Percentiles rank a stretch among this genome's conserved stretches.
These are phyloP conservation scores for Enteromius trimaculatus DNA, from an alignment of 2,797 vertebrate genomes.

Conservation along the genomic window DNA sequence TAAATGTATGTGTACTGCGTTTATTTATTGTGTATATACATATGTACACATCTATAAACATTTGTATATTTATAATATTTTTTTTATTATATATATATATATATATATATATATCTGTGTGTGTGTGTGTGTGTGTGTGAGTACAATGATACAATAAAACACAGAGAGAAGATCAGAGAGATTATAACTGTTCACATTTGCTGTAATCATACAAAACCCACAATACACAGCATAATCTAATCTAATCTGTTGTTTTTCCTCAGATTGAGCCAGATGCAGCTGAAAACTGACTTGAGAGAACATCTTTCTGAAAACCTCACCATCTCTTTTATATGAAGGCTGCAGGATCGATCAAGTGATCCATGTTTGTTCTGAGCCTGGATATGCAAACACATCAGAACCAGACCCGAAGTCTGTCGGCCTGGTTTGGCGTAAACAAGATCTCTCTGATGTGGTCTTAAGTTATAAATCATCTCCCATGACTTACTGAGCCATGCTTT, in stretches of 20 bases:
- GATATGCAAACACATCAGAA: conserved; percentile 6
- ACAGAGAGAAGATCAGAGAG: not conserved
- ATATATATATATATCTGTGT: too few species aligned
- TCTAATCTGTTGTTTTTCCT: conserved; percentile 62
- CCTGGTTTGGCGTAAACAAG: not conserved
- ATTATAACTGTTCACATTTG: conserved; percentile 10
- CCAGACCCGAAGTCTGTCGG: not conserved
- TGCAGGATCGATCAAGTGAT: not conserved
- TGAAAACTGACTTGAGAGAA: not conserved
- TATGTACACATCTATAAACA: too few species aligned
- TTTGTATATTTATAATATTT: too few species aligned
- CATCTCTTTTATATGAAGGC: not conserved
- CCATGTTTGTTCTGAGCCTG: not conserved
- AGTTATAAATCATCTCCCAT: conserved; percentile 7
- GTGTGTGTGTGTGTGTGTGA: too few species aligned
- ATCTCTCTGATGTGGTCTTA: not conserved
- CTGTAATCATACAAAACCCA: conserved; percentile 65
- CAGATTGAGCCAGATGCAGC: conserved; percentile 32
- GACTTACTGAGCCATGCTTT: conserved; percentile 59
- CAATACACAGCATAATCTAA: conserved; percentile 60
- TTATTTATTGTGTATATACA: too few species aligned
- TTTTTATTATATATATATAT: too few species aligned
- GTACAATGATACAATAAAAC: not conserved
- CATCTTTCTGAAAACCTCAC: conserved; percentile 1
- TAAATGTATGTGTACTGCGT: too few species aligned